Percentiles rank a stretch among this genome's conserved stretches.
Conservation (phyloP, 23 tunicate species). For the Trididemnum miniatum region DNA sequence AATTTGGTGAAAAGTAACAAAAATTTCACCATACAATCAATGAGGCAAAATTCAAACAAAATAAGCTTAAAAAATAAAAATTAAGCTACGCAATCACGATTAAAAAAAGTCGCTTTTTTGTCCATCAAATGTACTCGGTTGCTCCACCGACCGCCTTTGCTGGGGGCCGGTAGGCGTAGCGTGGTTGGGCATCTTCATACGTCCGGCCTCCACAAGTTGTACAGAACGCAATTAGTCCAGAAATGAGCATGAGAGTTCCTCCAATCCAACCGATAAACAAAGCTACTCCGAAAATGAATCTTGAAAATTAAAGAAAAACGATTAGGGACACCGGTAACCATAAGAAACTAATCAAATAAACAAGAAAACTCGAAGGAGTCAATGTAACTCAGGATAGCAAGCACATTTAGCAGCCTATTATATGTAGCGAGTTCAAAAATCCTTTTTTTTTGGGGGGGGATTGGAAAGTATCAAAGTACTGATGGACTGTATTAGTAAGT, state of each 20-base stretch:
- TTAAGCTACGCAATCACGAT: too few species aligned
- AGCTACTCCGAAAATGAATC: conserved; percentile 78
- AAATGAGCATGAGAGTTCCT: conserved; percentile 50
- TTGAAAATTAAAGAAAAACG: conserved; percentile 24
- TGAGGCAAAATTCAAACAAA: too few species aligned
- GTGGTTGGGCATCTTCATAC: conserved; percentile 55
- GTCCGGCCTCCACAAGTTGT: conserved; percentile 60
- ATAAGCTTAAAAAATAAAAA: too few species aligned
- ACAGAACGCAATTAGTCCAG: conserved; percentile 64
- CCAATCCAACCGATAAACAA: conserved; percentile 86
- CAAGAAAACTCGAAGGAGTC: background rate
- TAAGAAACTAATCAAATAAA: background rate
- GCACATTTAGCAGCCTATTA: background rate
- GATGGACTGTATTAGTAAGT: too few species aligned
- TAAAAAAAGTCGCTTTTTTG: too few species aligned
- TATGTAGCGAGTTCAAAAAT: too few species aligned
- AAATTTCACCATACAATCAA: too few species aligned
- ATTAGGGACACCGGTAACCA: too few species aligned
- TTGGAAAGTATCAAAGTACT: too few species aligned
- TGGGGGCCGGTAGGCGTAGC: conserved; percentile 84
- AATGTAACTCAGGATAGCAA: background rate
- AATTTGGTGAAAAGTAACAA: too few species aligned
- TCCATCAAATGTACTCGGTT: conserved; percentile 72
- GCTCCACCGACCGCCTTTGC: conserved; percentile 36
- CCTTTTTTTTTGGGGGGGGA: too few species aligned